Percentiles rank a stretch among this genome's conserved stretches.
These are phyloP conservation scores for Dynastes maya DNA, from an alignment of 2,888 invertebrate species.

Conservation along the genomic window DNA sequence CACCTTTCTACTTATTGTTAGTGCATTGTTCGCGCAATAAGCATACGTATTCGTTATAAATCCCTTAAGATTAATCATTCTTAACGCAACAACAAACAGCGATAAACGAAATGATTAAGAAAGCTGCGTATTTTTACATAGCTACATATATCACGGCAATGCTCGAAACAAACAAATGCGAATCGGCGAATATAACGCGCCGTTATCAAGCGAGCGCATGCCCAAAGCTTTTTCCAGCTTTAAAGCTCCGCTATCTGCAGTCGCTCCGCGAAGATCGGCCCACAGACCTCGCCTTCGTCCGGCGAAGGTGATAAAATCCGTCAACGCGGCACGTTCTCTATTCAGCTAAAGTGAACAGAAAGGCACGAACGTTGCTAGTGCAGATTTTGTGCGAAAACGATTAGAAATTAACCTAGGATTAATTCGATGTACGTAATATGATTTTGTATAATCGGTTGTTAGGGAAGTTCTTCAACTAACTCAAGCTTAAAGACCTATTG, in stretches of 20 bases:
- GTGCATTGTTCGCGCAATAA: no score
- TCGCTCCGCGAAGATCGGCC: slow-evolving; percentile 55
- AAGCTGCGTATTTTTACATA: not conserved
- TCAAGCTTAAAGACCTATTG: no score
- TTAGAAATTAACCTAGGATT: not conserved
- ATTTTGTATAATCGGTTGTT: not conserved
- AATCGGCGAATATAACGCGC: slow-evolving; percentile 60
- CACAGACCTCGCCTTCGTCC: slow-evolving; percentile 43
- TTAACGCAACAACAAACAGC: not conserved
- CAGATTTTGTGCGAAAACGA: slow-evolving; percentile 18
- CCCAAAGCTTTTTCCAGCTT: slow-evolving; percentile 55
- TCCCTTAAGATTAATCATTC: no score
- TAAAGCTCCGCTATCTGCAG: slow-evolving; percentile 58
- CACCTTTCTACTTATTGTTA: no score
- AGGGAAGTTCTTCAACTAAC: not conserved
- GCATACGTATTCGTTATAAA: no score
- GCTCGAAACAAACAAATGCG: slow-evolving; percentile 61
- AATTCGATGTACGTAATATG: not conserved
- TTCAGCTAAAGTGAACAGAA: slow-evolving; percentile 9
- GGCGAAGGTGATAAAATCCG: slow-evolving; percentile 50
- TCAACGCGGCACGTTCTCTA: slow-evolving; percentile 38
- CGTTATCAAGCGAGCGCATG: slow-evolving; percentile 56
- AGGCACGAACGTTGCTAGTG: not conserved
- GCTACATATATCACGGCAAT: slow-evolving; percentile 43
- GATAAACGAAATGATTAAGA: not conserved